Conservation (phyloP, 2,888 invertebrate genomes). For the Tachina fera region DNA sequence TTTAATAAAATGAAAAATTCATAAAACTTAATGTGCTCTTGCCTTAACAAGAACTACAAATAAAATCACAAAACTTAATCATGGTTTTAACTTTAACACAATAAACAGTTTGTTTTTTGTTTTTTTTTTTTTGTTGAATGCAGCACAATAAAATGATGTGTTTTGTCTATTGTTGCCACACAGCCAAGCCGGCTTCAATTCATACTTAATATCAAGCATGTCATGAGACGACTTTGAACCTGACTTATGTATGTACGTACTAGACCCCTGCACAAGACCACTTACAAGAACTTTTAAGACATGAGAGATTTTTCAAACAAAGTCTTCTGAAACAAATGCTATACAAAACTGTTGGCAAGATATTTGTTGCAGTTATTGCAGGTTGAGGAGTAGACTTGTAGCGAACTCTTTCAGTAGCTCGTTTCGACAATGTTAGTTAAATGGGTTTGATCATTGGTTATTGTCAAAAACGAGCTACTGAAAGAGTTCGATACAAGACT, state of each 20-base stretch:
- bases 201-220: constrained; percentile 29
- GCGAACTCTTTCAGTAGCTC: too few relatives aligned
- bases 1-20: background rate
- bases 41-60: constrained; percentile 37
- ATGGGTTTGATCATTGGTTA: too few relatives aligned
- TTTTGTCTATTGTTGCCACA: constrained; percentile 30
- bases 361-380: too few relatives aligned
- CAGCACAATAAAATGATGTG: constrained; percentile 11
- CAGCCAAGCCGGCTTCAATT: constrained; percentile 30
- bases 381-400: too few relatives aligned
- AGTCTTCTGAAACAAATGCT: too few relatives aligned
- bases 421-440: too few relatives aligned
- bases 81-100: constrained; percentile 54
- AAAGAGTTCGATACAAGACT: too few relatives aligned
- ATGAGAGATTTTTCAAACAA: too few relatives aligned
- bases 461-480: too few relatives aligned
- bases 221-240: constrained; percentile 65
- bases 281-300: too few relatives aligned
- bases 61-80: constrained; percentile 54
- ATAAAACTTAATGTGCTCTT: constrained; percentile 30
- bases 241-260: constrained; percentile 43
- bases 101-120: constrained; percentile 38
- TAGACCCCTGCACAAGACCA: too few relatives aligned
- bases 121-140: background rate
- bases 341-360: too few relatives aligned